phyloP scores from a whole-genome alignment of 1,140 invertebrate genomes.

The Brachionus manjavacas region DNA sequence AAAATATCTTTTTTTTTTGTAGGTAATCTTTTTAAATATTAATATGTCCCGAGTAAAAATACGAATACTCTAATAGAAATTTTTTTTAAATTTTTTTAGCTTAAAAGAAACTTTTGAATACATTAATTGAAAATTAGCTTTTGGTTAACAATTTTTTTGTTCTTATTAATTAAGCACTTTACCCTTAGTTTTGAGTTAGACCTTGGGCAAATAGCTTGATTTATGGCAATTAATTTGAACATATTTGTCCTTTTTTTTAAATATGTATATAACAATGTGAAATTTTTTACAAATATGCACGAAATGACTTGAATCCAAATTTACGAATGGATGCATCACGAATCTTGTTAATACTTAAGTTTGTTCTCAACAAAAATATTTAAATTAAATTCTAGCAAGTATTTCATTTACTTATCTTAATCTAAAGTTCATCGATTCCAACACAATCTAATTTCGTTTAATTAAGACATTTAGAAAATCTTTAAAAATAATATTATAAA shows the following conservation, averaged over 20 bases:
- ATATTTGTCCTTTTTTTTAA: neutral
- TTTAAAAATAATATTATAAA: no score
- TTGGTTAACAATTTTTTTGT: neutral
- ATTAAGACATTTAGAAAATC: neutral
- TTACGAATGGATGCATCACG: neutral
- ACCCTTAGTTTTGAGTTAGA: neutral
- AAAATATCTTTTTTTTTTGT: neutral
- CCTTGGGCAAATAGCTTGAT: neutral
- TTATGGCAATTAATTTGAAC: neutral
- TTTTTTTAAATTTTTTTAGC: neutral
- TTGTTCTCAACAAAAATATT: neutral
- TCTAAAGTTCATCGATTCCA: neutral
- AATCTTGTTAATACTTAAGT: neutral
- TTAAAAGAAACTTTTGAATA: neutral
- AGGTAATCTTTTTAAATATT: slow-evolving; percentile 6
- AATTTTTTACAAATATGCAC: neutral
- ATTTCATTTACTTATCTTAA: neutral
- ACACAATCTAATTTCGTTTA: neutral
- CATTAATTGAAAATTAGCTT: slow-evolving; percentile 5
- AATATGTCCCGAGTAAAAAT: neutral
- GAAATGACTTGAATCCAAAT: neutral
- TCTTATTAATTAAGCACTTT: neutral
- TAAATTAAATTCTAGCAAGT: neutral
- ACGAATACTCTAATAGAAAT: neutral
- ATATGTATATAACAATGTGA: neutral